Evolutionary conservation across 2,113 vertebrate genomes (phyloP).

Genomic region (Cynocephalus volans): DNA sequence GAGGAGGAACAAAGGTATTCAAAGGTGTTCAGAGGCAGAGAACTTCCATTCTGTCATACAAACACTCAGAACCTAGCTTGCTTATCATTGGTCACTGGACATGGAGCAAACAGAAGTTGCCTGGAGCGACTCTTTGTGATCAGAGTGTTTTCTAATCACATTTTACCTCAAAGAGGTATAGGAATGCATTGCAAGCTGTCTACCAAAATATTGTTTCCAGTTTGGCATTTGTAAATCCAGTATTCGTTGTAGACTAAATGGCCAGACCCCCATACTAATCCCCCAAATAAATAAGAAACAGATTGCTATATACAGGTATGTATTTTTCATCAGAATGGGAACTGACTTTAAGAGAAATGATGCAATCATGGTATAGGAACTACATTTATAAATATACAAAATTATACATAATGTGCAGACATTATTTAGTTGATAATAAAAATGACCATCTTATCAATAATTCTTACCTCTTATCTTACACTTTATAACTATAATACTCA

Average conservation of each 20-base stretch:
- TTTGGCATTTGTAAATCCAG: not conserved
- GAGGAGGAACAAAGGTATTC: too few species aligned
- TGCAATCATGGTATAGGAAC: not conserved
- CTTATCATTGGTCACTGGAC: not conserved
- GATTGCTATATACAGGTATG: not conserved
- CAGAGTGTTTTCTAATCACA: not conserved
- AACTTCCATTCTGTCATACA: not conserved
- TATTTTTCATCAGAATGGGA: not conserved
- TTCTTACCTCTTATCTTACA: not conserved
- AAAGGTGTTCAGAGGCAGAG: not conserved
- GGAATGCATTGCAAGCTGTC: not conserved
- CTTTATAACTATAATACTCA: not conserved
- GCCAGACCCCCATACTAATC: not conserved
- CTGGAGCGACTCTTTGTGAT: not conserved
- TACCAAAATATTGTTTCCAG: not conserved
- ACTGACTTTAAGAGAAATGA: not conserved
- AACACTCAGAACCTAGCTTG: not conserved
- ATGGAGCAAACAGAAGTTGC: not conserved
- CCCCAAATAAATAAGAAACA: constrained; percentile 31
- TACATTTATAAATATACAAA: not conserved
- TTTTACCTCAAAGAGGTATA: not conserved
- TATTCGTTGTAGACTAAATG: not conserved
- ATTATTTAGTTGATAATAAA: not conserved
- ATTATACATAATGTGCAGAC: not conserved
- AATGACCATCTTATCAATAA: not conserved